phyloP scores from a whole-genome alignment of 2,113 vertebrate genomes.

The Peromyscus leucopus region DNA sequence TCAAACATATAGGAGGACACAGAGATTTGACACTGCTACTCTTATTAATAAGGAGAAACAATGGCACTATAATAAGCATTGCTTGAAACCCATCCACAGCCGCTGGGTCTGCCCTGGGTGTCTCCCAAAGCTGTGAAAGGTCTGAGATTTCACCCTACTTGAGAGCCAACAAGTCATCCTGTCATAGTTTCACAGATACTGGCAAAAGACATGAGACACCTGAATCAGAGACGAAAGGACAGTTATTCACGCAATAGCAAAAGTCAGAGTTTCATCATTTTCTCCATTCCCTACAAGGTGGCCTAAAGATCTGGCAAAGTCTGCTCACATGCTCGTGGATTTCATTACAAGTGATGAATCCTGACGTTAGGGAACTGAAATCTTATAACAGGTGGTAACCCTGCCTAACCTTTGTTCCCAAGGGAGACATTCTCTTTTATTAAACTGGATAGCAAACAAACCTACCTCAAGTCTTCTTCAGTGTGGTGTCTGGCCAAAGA shows the following conservation, averaged over 20 bases:
- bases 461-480: neutral
- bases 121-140: neutral
- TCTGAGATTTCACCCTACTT: neutral
- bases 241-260: neutral
- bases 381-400: slow-evolving; percentile 6
- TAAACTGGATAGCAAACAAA: neutral
- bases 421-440: slow-evolving; percentile 16
- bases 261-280: neutral
- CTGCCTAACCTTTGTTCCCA: neutral
- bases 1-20: neutral
- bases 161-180: neutral
- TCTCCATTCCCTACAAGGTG: neutral
- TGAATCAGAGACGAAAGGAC: neutral
- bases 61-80: neutral
- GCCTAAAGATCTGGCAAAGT: neutral
- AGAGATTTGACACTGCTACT: neutral
- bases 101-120: neutral
- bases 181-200: neutral
- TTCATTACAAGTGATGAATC: neutral
- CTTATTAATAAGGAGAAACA: neutral
- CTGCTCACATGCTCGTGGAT: neutral
- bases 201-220: neutral
- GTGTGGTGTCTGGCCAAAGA: neutral
- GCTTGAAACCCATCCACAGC: neutral
- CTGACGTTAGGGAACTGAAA: slow-evolving; percentile 6